Percentiles rank a stretch among this genome's conserved stretches.
phyloP scores from a whole-genome alignment of 2,113 vertebrate genomes.

The Vireo altiloquus region DNA sequence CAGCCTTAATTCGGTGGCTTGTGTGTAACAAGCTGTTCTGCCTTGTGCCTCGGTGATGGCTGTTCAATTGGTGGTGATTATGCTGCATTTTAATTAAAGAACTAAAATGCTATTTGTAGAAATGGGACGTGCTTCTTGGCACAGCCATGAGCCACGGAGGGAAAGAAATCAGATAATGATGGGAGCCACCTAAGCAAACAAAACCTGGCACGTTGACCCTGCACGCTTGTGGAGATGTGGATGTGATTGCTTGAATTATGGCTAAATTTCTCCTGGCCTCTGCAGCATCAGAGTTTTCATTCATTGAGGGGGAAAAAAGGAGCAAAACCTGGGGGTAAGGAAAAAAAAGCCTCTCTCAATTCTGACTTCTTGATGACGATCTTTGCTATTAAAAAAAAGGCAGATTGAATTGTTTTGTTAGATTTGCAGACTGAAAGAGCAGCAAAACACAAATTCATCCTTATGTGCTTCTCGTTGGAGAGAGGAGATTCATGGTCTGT shows the following conservation, averaged over 20 bases:
- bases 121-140: neutral
- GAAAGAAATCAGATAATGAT: neutral
- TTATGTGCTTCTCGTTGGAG: neutral
- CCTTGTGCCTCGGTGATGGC: neutral
- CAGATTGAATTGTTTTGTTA: neutral
- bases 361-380: neutral
- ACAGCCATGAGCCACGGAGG: neutral
- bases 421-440: neutral
- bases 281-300: neutral
- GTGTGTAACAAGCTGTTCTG: conserved; percentile 27
- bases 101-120: neutral
- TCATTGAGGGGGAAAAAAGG: neutral
- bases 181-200: neutral
- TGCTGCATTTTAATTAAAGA: conserved; percentile 48
- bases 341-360: neutral
- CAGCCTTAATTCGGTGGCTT: neutral
- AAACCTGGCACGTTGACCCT: neutral
- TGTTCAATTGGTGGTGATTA: neutral
- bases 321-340: neutral
- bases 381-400: neutral
- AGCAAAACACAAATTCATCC: neutral
- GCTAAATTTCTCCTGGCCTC: neutral
- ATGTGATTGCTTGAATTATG: neutral
- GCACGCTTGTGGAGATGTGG: neutral
- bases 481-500: neutral